phyloP scores from a whole-genome alignment of 2,113 vertebrate genomes.

The Cairina moschata region DNA sequence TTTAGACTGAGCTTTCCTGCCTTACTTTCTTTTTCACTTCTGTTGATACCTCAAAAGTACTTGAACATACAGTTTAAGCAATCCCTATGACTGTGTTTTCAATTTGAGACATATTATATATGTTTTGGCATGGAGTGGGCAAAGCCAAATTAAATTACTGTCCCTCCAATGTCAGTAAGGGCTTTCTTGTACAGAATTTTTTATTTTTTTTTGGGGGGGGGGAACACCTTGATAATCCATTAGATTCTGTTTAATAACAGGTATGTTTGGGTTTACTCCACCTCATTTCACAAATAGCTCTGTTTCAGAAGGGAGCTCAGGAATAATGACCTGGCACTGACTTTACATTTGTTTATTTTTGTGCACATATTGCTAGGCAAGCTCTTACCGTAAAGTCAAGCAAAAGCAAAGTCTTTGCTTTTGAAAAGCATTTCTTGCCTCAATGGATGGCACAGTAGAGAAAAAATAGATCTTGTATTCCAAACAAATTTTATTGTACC shows the following conservation, averaged over 20 bases:
- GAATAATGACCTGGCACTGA: neutral
- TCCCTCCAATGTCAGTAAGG: neutral
- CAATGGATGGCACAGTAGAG: neutral
- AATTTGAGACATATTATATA: neutral
- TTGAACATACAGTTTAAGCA: neutral
- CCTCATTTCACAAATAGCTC: neutral
- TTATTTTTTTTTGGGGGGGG: no score
- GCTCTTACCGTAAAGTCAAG: neutral
- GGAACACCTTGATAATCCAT: neutral
- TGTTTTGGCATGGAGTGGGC: neutral
- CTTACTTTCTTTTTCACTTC: neutral
- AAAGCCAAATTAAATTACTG: constrained; percentile 1
- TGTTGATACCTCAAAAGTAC: neutral
- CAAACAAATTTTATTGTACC: neutral
- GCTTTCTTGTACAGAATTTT: neutral
- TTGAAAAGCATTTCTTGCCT: neutral
- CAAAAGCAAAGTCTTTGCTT: neutral
- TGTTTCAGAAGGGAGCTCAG: neutral
- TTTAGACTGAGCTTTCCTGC: neutral
- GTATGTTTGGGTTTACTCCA: neutral
- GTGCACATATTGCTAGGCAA: neutral
- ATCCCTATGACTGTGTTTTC: neutral
- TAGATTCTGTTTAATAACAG: neutral
- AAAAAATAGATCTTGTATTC: neutral
- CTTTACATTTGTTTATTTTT: neutral